Conservation (phyloP, 2,797 vertebrate genomes). For the Pempheris klunzingeri region DNA sequence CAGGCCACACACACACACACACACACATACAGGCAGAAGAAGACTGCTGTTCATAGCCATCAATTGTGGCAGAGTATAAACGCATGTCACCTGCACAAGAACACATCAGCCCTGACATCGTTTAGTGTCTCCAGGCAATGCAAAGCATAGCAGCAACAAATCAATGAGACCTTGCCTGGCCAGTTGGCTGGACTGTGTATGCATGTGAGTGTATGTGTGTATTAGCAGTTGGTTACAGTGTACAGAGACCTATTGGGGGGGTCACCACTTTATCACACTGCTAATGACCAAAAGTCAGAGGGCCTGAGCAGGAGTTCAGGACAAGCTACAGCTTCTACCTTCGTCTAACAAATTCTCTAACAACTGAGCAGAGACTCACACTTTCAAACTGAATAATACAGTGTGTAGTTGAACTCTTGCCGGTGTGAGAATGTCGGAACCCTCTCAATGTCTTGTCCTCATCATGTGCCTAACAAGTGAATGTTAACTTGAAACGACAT, state of each 20-base stretch:
- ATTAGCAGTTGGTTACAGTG: slow-evolving; percentile 30
- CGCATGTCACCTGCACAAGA: slow-evolving; percentile 61
- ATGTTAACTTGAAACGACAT: slow-evolving; percentile 32
- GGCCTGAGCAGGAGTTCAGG: slow-evolving; percentile 2
- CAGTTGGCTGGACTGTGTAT: slow-evolving; percentile 15
- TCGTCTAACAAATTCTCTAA: background rate
- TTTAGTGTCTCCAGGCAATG: slow-evolving; percentile 64
- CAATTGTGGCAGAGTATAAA: slow-evolving; percentile 53
- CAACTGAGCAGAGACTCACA: slow-evolving; percentile 21
- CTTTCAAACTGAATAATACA: slow-evolving; percentile 31
- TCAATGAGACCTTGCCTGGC: slow-evolving; percentile 49
- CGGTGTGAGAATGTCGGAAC: slow-evolving; percentile 18
- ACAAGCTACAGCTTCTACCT: slow-evolving; percentile 1
- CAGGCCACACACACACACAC: slow-evolving; percentile 30
- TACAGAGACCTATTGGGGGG: slow-evolving; percentile 18
- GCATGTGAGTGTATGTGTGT: slow-evolving; percentile 4
- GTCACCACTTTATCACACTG: slow-evolving; percentile 10
- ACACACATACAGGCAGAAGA: slow-evolving; percentile 17
- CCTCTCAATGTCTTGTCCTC: slow-evolving; percentile 36
- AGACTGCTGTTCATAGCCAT: slow-evolving; percentile 47
- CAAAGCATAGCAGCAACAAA: slow-evolving; percentile 49
- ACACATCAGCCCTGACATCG: slow-evolving; percentile 52
- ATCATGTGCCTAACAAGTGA: slow-evolving; percentile 22
- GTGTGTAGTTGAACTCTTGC: slow-evolving; percentile 7
- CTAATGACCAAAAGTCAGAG: background rate